Conservation (phyloP, 2,888 invertebrate genomes). For the Eugnorisma glareosa region DNA sequence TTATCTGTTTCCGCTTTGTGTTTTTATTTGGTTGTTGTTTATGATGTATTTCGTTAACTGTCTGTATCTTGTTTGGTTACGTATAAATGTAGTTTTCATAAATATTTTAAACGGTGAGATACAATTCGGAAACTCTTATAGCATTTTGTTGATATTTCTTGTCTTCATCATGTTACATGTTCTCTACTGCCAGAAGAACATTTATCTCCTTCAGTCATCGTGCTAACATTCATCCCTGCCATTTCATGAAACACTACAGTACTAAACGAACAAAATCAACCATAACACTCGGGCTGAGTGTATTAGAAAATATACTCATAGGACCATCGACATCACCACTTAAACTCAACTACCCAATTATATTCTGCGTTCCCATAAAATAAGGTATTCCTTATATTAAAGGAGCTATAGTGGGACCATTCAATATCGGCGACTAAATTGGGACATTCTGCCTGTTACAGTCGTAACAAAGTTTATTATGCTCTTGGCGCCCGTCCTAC, state of each 20-base stretch:
- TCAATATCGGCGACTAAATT: slow-evolving; percentile 75
- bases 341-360: slow-evolving; percentile 49
- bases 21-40: not conserved
- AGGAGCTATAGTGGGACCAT: slow-evolving; percentile 64
- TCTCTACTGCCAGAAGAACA: not conserved
- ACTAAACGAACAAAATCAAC: not conserved
- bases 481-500: slow-evolving; percentile 87
- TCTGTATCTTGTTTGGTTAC: not conserved
- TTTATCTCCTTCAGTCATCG: not conserved
- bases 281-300: not conserved
- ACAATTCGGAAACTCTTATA: not conserved
- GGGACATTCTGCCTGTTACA: slow-evolving; percentile 69
- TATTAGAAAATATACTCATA: slow-evolving; percentile 11
- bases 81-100: not conserved
- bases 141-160: not conserved
- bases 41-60: not conserved
- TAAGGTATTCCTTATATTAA: slow-evolving; percentile 57
- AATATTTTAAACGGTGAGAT: not conserved
- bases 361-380: slow-evolving; percentile 42
- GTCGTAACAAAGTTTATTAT: slow-evolving; percentile 83
- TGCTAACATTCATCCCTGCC: not conserved
- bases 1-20: slow-evolving; percentile 26
- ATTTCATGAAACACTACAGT: too few species aligned
- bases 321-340: slow-evolving; percentile 19
- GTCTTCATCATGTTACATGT: not conserved